These are phyloP conservation scores for Epinephelus malabaricus DNA, from an alignment of 2,797 vertebrate species.

Conservation along the genomic window DNA sequence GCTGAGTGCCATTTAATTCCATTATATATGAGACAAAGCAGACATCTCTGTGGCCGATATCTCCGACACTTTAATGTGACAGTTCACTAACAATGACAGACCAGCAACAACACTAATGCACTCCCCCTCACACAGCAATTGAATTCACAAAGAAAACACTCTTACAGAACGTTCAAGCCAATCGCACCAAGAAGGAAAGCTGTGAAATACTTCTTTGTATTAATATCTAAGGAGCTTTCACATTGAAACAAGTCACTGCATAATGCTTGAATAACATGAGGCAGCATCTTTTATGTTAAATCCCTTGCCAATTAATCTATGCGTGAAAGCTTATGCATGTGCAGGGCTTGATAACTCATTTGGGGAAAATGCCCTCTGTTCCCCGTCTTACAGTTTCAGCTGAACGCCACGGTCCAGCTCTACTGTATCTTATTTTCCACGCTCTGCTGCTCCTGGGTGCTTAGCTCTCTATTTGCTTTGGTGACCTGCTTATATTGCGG, in stretches of 20 bases:
- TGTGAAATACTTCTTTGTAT: conserved; percentile 20
- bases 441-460: conserved; percentile 38
- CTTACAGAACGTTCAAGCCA: conserved; percentile 23
- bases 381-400: conserved; percentile 11
- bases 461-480: conserved; percentile 56
- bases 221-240: conserved; percentile 39
- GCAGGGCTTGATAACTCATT: conserved; percentile 29
- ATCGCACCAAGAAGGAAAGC: conserved; percentile 15
- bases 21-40: too few species aligned
- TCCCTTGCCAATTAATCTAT: conserved; percentile 28
- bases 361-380: conserved; percentile 19
- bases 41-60: too few species aligned
- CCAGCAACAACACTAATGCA: background rate
- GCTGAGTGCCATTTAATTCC: too few species aligned
- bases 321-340: conserved; percentile 28
- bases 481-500: conserved; percentile 46
- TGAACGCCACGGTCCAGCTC: conserved; percentile 4
- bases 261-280: conserved; percentile 37
- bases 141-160: conserved; percentile 25
- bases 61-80: too few species aligned
- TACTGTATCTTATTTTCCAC: conserved; percentile 34
- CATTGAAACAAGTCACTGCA: conserved; percentile 22
- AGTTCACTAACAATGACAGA: too few species aligned
- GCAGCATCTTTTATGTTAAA: conserved; percentile 30
- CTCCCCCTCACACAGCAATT: conserved; percentile 21